Evolutionary conservation across 2,888 invertebrate genomes (phyloP), one percentile per base, ranked within the genome.

Genomic region (Himalopsyche japonica): DNA sequence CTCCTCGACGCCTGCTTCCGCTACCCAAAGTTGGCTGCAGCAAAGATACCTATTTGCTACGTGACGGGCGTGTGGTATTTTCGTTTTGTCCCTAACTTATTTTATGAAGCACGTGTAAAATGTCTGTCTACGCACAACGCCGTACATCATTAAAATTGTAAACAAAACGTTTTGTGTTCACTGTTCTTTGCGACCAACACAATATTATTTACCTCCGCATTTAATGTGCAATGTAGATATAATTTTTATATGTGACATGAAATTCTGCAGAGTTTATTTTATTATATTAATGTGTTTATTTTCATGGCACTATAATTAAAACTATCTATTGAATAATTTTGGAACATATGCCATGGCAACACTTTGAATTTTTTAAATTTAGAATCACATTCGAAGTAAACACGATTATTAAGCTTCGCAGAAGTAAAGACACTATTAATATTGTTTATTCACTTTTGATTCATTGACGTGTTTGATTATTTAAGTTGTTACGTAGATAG

Each of bases 1-100:
- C 84, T 77, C 80, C 48, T 70, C 70, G 83, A 32, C 82, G 64
- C 47, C 79, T 80, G 80, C 86, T 86, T 86, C 86, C 86, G 86
- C 81, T 81, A 82, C 79, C 84, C 85, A 81, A 84, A 81, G 83
- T 78, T 80, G 80, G 85, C 76, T 49, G 70, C 70, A 70, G 70
- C 24, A 43, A 43, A 43, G 57, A 78, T 47, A 70, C 57, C 20
- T 70, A 70, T 70, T 70, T 27, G 12, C 20, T 34, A 82, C 84
- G 84, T 84, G 84, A 84, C 47, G 79, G 79, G 84, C 81, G 47
- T 82, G 84, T 76, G 82, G 81, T 84, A 84, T 84, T 84, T 81
- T 84, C 24, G 81, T 81, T 82, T 81, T 76, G 80, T 81, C 47
- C 76, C 79, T 32, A 79, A 80, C 43, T 49, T 83, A 76, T 83